Evolutionary conservation across 1,140 invertebrate genomes (phyloP), one percentile per base, ranked within the genome.

Genomic region (Orchestia grillus): DNA sequence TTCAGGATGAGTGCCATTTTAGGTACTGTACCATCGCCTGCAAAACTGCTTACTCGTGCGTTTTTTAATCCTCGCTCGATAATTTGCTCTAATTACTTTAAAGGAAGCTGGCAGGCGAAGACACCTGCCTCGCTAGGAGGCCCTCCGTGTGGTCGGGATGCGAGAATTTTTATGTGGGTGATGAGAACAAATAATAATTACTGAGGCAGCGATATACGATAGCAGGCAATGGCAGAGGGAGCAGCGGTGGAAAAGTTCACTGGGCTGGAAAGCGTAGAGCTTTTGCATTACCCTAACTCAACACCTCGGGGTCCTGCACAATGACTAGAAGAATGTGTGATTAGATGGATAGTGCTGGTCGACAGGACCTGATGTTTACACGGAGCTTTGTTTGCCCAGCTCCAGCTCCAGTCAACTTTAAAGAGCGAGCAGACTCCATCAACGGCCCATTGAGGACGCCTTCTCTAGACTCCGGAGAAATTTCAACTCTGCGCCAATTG

Each of bases 271-370:
- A 94, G 92, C 44, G 92, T 94, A 44, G 92, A 94, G 44, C 43
- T 44, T 44, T 94, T 47, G 92, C 92, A 94, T 94, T 94, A 94
- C 92, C 92, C 44, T 94, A 94, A 94, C 92, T 45, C 92, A 94
- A 94, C 92, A 94, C 92, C 92, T 94, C 36, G 23, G 41, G 92
- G 92, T 47, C 92, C 44, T n/a, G 92, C 92, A 94, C 92, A 94
- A 94, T 94, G 92, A 94, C 92, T 94, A 94, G 92, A 94, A 94
- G 92, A 94, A 94, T 94, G 92, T 94, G 92, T 94, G 92, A 94
- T 94, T 94, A 94, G 92, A 94, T 94, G 92, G 92, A 94, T 94
- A 94, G 92, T 94, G 92, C 92, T 45, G 92, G 92, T 40, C 92
- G 43, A 94, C 92, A 94, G 92, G 44, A 94, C 92, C 44, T 45